phyloP scores from a whole-genome alignment of 53 echinoderm and acorn worm genomes.

The Zoroaster sp. region DNA sequence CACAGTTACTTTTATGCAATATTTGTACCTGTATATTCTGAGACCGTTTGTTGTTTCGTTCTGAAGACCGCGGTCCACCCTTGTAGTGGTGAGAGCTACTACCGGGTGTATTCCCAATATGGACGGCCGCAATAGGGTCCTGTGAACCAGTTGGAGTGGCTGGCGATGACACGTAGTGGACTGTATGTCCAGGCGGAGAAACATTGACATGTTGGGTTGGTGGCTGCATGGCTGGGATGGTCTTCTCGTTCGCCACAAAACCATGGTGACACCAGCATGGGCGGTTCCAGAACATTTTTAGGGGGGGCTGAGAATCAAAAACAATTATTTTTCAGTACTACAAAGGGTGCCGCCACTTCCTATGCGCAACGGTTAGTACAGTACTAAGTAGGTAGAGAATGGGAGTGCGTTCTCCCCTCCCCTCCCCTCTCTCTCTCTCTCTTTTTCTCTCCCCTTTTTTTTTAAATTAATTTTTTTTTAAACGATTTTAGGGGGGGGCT shows the following conservation, averaged over 20 bases:
- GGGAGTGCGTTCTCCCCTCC: too few species aligned
- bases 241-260: conserved; percentile 25
- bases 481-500: not conserved
- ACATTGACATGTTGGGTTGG: not conserved
- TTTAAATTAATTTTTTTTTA: not conserved
- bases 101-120: conserved; percentile 12
- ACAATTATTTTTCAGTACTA: too few species aligned
- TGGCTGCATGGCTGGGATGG: not conserved
- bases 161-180: not conserved
- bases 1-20: not conserved
- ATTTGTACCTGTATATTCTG: not conserved
- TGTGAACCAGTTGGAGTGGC: not conserved
- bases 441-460: conserved; percentile 10
- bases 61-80: not conserved
- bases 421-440: not conserved
- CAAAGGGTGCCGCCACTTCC: too few species aligned
- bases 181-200: not conserved
- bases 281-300: too few species aligned
- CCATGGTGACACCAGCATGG: too few species aligned
- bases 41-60: not conserved
- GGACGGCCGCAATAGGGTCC: conserved; percentile 29
- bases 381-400: too few species aligned
- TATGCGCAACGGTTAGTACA: too few species aligned
- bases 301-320: too few species aligned
- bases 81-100: too few species aligned